Percentiles rank a stretch among this genome's conserved stretches.
phyloP scores from a whole-genome alignment of 2,113 vertebrate species.

The Sprattus sprattus region DNA sequence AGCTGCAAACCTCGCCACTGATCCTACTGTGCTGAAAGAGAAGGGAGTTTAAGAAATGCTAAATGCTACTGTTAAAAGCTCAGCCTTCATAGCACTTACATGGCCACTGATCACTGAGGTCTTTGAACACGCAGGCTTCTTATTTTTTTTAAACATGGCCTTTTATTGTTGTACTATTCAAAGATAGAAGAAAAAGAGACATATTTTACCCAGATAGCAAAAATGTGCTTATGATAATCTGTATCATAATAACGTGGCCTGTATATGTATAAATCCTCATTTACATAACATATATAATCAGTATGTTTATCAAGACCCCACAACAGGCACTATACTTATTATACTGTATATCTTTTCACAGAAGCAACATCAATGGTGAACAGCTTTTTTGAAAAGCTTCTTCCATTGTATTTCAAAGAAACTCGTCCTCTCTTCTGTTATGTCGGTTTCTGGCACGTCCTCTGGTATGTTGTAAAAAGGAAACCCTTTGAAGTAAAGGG shows the following conservation, averaged over 20 bases:
- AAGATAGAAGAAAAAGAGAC: neutral
- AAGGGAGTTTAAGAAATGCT: neutral
- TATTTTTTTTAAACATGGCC: neutral
- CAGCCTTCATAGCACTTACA: neutral
- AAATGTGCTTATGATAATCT: neutral
- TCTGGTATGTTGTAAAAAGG: neutral
- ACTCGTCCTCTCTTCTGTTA: neutral
- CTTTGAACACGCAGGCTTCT: neutral
- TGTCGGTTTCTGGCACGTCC: slow-evolving; percentile 4
- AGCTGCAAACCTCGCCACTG: neutral
- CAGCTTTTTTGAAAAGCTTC: neutral
- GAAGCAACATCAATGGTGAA: neutral
- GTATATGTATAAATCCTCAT: neutral
- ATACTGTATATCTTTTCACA: neutral
- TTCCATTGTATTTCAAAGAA: slow-evolving; percentile 1
- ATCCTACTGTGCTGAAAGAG: neutral
- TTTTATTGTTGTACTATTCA: neutral
- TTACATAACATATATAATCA: neutral
- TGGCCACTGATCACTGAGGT: neutral
- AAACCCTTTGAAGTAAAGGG: neutral
- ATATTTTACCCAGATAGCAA: neutral
- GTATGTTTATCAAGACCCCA: neutral
- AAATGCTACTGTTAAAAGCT: neutral
- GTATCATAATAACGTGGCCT: neutral
- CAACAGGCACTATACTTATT: neutral